Evolutionary conservation across 1,140 invertebrate genomes (phyloP).

Genomic region (Cyclargus thomasi): DNA sequence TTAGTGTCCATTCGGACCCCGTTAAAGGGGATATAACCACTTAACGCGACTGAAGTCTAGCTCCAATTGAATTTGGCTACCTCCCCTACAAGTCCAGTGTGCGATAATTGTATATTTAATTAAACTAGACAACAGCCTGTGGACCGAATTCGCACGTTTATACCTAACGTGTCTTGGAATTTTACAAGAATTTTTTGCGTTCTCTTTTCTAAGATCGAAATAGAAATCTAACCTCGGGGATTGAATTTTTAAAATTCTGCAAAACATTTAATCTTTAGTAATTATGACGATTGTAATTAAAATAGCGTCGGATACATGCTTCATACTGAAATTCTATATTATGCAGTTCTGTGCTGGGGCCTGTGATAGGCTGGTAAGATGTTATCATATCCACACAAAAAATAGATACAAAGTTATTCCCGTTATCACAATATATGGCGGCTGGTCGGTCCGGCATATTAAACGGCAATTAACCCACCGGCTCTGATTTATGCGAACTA

Average conservation of each 20-base stretch:
- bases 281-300: too few species aligned
- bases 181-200: too few species aligned
- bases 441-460: constrained; percentile 57
- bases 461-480: constrained; percentile 70
- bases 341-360: too few species aligned
- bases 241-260: too few species aligned
- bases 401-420: not conserved
- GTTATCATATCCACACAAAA: not conserved
- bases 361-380: too few species aligned
- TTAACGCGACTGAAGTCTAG: constrained; percentile 66
- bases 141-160: too few species aligned
- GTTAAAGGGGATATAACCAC: constrained; percentile 67
- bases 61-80: constrained; percentile 65
- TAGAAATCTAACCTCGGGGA: too few species aligned
- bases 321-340: too few species aligned
- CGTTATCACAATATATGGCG: not conserved
- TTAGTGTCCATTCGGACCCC: constrained; percentile 49
- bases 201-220: too few species aligned
- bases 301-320: too few species aligned
- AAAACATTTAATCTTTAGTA: too few species aligned
- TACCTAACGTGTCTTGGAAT: too few species aligned
- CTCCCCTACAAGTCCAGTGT: constrained; percentile 26
- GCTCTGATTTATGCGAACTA: constrained; percentile 72
- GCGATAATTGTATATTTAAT: not conserved
- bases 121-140: not conserved